Conservation (phyloP, 2,797 vertebrate species). For the Rhinogobio ventralis region DNA sequence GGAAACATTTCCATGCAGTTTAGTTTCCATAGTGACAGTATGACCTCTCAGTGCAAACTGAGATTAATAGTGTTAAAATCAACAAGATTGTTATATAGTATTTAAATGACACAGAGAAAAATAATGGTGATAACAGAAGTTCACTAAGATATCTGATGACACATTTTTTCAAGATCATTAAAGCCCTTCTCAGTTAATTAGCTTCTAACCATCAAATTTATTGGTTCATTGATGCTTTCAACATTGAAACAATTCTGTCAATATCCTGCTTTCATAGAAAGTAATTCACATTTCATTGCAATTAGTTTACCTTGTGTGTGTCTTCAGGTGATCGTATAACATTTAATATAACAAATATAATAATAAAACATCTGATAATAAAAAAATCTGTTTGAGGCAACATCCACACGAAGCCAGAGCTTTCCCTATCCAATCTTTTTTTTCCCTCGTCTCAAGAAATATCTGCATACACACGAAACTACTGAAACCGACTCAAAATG, state of each 20-base stretch:
- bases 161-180: background rate
- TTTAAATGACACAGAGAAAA: background rate
- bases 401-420: too few relatives aligned
- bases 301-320: background rate
- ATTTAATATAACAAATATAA: background rate
- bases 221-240: slow-evolving; percentile 17
- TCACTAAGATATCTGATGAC: background rate
- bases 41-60: slow-evolving; percentile 5
- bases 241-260: background rate
- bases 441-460: too few relatives aligned
- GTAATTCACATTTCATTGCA: background rate
- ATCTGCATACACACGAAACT: too few relatives aligned
- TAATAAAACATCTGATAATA: background rate
- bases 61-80: slow-evolving; percentile 14
- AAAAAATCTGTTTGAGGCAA: background rate
- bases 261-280: slow-evolving; percentile 17
- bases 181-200: background rate
- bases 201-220: background rate
- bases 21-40: slow-evolving; percentile 29
- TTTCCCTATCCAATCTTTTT: too few relatives aligned
- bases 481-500: too few relatives aligned
- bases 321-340: background rate
- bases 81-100: slow-evolving; percentile 1
- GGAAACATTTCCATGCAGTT: background rate
- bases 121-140: background rate